These are phyloP conservation scores for Channa striata DNA, from an alignment of 2,797 vertebrate species.

Conservation along the genomic window DNA sequence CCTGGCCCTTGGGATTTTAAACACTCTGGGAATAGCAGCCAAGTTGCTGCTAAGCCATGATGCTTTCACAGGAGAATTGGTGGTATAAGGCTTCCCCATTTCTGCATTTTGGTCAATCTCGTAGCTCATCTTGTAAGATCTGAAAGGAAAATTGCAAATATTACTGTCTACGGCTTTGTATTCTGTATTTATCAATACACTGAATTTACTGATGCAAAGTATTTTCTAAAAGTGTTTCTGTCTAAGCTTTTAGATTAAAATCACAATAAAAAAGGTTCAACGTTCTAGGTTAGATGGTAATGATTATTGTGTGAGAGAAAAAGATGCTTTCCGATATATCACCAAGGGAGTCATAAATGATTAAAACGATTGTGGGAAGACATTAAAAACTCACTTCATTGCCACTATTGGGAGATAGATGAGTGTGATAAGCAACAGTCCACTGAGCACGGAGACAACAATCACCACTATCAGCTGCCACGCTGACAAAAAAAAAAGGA, in stretches of 20 bases:
- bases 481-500: conserved; percentile 50
- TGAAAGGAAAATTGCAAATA: conserved; percentile 16
- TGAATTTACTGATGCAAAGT: background rate
- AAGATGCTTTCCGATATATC: no score
- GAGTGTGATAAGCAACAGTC: conserved; percentile 61
- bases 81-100: conserved; percentile 12
- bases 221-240: background rate
- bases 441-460: conserved; percentile 56
- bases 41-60: conserved; percentile 4
- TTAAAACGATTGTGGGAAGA: background rate
- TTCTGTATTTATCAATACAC: background rate
- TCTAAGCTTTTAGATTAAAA: background rate
- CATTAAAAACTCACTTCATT: conserved; percentile 53
- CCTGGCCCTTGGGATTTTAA: conserved; percentile 68
- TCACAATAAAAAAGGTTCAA: conserved; percentile 2
- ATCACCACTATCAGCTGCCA: conserved; percentile 61
- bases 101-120: conserved; percentile 27
- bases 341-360: background rate
- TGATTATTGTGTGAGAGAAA: no score
- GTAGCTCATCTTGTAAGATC: conserved; percentile 51
- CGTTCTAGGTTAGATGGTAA: background rate
- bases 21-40: conserved; percentile 1
- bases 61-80: conserved; percentile 13
- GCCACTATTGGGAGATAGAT: conserved; percentile 45
- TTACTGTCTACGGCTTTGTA: background rate